Percentiles rank a stretch among this genome's conserved stretches.
Conservation (phyloP, 2,113 vertebrate species). For the Myotis lucifugus region DNA sequence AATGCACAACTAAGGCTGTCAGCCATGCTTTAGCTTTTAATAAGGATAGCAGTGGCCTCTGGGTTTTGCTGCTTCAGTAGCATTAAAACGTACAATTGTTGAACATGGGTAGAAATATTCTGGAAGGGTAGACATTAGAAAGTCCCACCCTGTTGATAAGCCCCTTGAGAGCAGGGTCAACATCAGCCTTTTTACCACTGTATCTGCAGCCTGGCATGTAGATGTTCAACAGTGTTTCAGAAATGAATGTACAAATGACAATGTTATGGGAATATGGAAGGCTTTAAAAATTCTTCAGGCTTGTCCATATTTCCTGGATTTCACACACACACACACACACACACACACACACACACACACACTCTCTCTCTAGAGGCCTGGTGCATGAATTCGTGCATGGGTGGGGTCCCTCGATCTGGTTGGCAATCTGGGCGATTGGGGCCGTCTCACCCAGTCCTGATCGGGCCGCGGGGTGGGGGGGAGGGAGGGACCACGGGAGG, state of each 20-base stretch:
- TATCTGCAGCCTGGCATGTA: not conserved
- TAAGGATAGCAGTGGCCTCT: not conserved
- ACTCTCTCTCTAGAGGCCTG: no score
- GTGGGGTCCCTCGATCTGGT: no score
- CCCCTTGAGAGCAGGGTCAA: not conserved
- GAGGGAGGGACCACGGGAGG: no score
- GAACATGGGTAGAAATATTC: not conserved
- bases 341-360: no score
- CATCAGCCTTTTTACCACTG: not conserved
- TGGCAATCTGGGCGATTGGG: no score
- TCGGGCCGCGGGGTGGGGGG: no score
- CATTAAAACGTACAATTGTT: not conserved
- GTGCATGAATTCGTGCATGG: no score
- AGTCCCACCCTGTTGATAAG: not conserved
- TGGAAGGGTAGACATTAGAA: not conserved
- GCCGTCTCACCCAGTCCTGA: no score
- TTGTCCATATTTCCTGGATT: not conserved
- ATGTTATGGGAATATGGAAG: not conserved
- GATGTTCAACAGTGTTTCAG: not conserved
- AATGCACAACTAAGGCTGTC: not conserved
- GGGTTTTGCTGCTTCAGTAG: not conserved
- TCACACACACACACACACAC: not conserved
- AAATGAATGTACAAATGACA: not conserved
- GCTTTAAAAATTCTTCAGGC: not conserved
- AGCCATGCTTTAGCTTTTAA: not conserved